Conservation (phyloP, 1,140 invertebrate genomes). For the Drosophila auraria region DNA sequence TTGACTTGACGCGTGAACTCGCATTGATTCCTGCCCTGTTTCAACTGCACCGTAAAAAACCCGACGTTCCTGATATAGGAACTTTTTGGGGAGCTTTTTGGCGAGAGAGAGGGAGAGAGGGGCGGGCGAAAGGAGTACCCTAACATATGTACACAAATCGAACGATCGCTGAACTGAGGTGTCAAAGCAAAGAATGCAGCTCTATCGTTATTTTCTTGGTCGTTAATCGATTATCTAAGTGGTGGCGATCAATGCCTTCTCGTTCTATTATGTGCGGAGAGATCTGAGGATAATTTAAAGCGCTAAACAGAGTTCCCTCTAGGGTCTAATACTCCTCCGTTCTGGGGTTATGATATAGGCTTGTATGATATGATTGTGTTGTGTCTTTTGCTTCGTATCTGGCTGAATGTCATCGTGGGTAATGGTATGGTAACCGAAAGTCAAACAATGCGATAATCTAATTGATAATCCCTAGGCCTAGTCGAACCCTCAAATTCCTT, state of each 20-base stretch:
- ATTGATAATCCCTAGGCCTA: conserved; percentile 29
- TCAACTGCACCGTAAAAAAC: conserved; percentile 44
- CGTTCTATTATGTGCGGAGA: conserved; percentile 12
- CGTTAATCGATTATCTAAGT: conserved; percentile 50
- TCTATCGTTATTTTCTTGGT: conserved; percentile 57
- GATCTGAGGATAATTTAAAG: conserved; percentile 25
- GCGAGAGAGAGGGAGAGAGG: conserved; percentile 43
- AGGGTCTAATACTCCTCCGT: conserved; percentile 16
- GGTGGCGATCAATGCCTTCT: conserved; percentile 9
- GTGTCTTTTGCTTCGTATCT: conserved; percentile 44
- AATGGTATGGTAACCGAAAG: conserved; percentile 23
- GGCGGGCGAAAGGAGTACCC: conserved; percentile 32
- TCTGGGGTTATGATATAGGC: conserved; percentile 53
- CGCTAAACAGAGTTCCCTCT: conserved; percentile 15
- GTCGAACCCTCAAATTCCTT: conserved; percentile 15
- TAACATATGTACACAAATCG: conserved; percentile 48
- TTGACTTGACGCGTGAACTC: conserved; percentile 78
- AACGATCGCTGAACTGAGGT: conserved; percentile 44
- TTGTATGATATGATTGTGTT: conserved; percentile 76
- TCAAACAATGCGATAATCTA: conserved; percentile 28
- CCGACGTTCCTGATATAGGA: conserved; percentile 73
- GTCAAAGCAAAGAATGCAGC: conserved; percentile 45
- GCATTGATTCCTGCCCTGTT: conserved; percentile 21
- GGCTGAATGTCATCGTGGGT: conserved; percentile 60
- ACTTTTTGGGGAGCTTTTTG: conserved; percentile 54